These are phyloP conservation scores for Cosmia trapezina DNA, from an alignment of 2,888 invertebrate species.

Conservation along the genomic window DNA sequence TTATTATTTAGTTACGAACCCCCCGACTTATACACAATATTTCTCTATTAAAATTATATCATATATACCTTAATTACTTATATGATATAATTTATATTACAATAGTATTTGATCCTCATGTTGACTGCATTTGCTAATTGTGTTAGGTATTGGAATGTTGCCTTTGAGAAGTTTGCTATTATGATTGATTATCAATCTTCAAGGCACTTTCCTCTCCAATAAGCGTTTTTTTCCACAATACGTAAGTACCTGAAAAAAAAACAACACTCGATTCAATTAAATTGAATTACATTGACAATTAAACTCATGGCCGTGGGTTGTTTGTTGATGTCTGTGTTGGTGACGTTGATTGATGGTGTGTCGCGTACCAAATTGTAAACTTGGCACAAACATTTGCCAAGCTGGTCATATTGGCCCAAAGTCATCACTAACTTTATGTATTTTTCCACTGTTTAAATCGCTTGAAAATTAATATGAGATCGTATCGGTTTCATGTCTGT, in stretches of 20 bases:
- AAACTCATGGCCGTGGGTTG: conserved; percentile 70
- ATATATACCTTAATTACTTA: too few relatives aligned
- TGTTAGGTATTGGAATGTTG: too few relatives aligned
- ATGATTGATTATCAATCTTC: background rate
- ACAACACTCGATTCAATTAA: conserved; percentile 60
- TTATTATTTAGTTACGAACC: too few relatives aligned
- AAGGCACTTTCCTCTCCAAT: background rate
- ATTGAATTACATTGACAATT: conserved; percentile 75
- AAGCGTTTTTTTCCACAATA: too few relatives aligned
- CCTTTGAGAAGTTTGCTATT: background rate
- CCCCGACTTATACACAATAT: too few relatives aligned
- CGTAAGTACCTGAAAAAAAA: background rate
- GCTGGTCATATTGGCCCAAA: conserved; percentile 62
- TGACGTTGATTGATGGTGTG: conserved; percentile 80
- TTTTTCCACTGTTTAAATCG: conserved; percentile 72
- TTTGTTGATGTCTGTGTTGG: conserved; percentile 69
- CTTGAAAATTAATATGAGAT: conserved; percentile 33
- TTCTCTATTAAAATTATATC: too few relatives aligned
- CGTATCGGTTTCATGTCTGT: conserved; percentile 8
- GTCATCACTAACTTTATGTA: conserved; percentile 68
- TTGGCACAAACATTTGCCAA: conserved; percentile 79
- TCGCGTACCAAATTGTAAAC: conserved; percentile 78
- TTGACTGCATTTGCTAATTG: too few relatives aligned
- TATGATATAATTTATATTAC: too few relatives aligned
- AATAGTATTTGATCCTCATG: background rate